phyloP scores from a whole-genome alignment of 1,140 invertebrate species.

The Lepidotrigona ventralis region DNA sequence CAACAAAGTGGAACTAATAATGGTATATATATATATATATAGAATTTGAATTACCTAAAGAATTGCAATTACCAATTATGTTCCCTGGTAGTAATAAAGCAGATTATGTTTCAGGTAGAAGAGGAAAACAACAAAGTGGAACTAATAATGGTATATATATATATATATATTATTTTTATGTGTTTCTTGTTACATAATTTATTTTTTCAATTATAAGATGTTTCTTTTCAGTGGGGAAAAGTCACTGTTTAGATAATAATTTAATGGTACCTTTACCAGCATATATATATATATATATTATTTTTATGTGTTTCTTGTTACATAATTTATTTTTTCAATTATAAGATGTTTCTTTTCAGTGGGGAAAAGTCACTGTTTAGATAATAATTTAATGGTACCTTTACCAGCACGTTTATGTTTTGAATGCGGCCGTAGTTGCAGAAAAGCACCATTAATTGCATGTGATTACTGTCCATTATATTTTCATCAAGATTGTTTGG shows the following conservation, averaged over 20 bases:
- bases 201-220: slow-evolving; percentile 27
- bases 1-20: slow-evolving; percentile 66
- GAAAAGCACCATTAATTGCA: slow-evolving; percentile 89
- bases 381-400: slow-evolving; percentile 88
- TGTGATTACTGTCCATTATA: slow-evolving; percentile 96
- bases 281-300: no score
- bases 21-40: no score
- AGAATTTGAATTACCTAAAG: slow-evolving; percentile 93
- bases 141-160: slow-evolving; percentile 71
- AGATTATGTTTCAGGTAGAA: slow-evolving; percentile 72
- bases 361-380: slow-evolving; percentile 83
- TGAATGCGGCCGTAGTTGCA: slow-evolving; percentile 90
- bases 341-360: slow-evolving; percentile 39
- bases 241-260: slow-evolving; percentile 87
- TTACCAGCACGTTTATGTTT: slow-evolving; percentile 91
- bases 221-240: slow-evolving; percentile 66
- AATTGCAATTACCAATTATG: slow-evolving; percentile 87
- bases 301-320: background rate
- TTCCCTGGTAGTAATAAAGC: slow-evolving; percentile 91
- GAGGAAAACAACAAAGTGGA: slow-evolving; percentile 69
- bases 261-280: slow-evolving; percentile 91
- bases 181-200: background rate
- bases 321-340: slow-evolving; percentile 18
- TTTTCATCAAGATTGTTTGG: slow-evolving; percentile 96
- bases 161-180: slow-evolving; percentile 13